Evolutionary conservation across 2,888 invertebrate genomes (phyloP).

Genomic region (Hymenopus coronatus): DNA sequence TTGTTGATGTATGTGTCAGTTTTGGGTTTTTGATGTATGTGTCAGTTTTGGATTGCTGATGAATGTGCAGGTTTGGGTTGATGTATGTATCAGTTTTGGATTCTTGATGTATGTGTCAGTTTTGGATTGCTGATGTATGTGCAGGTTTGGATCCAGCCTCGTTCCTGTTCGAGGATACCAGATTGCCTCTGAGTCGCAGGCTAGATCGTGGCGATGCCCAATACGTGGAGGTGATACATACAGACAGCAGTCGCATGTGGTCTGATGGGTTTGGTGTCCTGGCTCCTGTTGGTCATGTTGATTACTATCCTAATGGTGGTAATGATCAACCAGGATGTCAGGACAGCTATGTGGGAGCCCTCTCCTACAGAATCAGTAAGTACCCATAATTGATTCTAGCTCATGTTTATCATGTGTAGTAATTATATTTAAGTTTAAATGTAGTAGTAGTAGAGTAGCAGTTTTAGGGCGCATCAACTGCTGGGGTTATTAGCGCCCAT

Average conservation of each 20-base stretch:
- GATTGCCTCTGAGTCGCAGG: constrained; percentile 54
- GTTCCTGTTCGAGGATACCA: constrained; percentile 55
- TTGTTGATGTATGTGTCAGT: too few relatives aligned
- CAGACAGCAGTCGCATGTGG: constrained; percentile 58
- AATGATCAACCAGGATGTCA: constrained; percentile 59
- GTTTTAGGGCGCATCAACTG: too few relatives aligned
- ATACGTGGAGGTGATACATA: constrained; percentile 66
- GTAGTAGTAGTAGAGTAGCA: too few relatives aligned
- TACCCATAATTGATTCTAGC: too few relatives aligned
- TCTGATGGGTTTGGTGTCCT: constrained; percentile 59
- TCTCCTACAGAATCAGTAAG: constrained; percentile 44
- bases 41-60: too few relatives aligned
- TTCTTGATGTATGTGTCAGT: too few relatives aligned
- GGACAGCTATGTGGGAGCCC: constrained; percentile 54
- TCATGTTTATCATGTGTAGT: too few relatives aligned
- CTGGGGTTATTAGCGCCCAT: too few relatives aligned
- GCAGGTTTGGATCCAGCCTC: constrained; percentile 56
- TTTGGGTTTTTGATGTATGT: too few relatives aligned
- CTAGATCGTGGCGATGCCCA: constrained; percentile 61
- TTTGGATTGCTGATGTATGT: background rate
- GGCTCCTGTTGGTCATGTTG: constrained; percentile 58
- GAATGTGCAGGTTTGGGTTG: too few relatives aligned
- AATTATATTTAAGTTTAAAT: too few relatives aligned
- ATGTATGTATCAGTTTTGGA: background rate
- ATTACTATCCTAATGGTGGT: constrained; percentile 61